Percentiles rank a stretch among this genome's conserved stretches.
Conservation (phyloP, 2,113 vertebrate species). For the Dicaeum eximium region DNA sequence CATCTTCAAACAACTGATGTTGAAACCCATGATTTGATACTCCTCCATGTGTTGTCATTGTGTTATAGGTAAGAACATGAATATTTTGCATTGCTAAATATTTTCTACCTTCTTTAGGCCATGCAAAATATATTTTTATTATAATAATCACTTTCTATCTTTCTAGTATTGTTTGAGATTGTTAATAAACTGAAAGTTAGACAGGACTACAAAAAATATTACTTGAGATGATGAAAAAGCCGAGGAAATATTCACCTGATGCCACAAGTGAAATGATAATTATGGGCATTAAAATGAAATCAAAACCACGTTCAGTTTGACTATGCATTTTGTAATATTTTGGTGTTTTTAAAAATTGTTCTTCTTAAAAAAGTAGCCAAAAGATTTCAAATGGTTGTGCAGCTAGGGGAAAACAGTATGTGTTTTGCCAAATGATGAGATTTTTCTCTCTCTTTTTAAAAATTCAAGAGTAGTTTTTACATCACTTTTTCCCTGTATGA, state of each 20-base stretch:
- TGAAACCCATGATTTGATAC: not conserved
- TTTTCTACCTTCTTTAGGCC: not conserved
- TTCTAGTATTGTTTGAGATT: not conserved
- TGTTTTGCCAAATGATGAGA: not conserved
- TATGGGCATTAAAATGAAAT: not conserved
- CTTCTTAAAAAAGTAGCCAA: not conserved
- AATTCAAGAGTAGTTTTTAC: not conserved
- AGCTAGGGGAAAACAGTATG: not conserved
- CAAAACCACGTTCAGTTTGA: not conserved
- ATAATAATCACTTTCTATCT: not conserved
- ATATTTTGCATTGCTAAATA: not conserved
- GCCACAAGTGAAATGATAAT: not conserved
- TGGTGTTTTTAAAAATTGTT: not conserved
- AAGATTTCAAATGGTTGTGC: not conserved
- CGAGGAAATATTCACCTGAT: not conserved
- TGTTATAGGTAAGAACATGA: not conserved
- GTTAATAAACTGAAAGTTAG: not conserved
- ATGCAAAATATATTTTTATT: not conserved
- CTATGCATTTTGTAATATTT: not conserved
- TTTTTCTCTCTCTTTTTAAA: not conserved
- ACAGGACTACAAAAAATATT: not conserved
- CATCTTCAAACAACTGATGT: not conserved
- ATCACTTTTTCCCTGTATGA: not conserved
- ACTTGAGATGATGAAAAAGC: not conserved
- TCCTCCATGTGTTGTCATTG: not conserved